phyloP scores from a whole-genome alignment of 1,140 invertebrate genomes.

The Drosophila quadrilineata region DNA sequence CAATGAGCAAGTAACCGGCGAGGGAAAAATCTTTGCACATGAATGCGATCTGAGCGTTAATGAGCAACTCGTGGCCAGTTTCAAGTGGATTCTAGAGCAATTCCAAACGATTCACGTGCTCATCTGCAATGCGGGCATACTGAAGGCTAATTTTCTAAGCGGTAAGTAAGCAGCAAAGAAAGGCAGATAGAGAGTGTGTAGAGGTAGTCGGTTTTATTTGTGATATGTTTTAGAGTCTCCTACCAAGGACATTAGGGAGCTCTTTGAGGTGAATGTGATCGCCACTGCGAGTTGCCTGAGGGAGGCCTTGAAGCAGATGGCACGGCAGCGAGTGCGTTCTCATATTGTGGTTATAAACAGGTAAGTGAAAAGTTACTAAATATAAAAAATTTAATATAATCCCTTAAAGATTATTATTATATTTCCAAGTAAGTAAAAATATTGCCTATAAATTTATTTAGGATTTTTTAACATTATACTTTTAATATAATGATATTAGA shows the following conservation, averaged over 20 bases:
- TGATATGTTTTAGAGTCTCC: slow-evolving; percentile 43
- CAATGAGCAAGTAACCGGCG: slow-evolving; percentile 48
- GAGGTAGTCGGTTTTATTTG: too few species aligned
- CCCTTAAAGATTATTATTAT: too few species aligned
- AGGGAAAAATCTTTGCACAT: slow-evolving; percentile 71
- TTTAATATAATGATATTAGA: too few species aligned
- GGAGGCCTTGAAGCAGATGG: slow-evolving; percentile 84
- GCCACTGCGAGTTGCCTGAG: slow-evolving; percentile 83
- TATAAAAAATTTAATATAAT: not conserved
- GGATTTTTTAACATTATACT: too few species aligned
- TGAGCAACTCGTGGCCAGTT: slow-evolving; percentile 83
- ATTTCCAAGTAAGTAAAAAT: too few species aligned
- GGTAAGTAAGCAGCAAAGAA: slow-evolving; percentile 39
- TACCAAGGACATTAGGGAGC: slow-evolving; percentile 67
- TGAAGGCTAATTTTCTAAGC: slow-evolving; percentile 72
- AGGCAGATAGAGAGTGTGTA: too few species aligned
- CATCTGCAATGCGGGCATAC: slow-evolving; percentile 74
- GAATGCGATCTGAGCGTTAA: slow-evolving; percentile 85
- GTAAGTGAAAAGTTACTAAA: slow-evolving; percentile 43
- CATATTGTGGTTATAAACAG: slow-evolving; percentile 82
- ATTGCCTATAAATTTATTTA: too few species aligned
- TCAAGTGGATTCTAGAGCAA: slow-evolving; percentile 79
- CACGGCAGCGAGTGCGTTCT: slow-evolving; percentile 52
- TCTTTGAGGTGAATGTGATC: slow-evolving; percentile 85
- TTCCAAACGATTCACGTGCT: slow-evolving; percentile 68